Percentiles rank a stretch among this genome's conserved stretches.
Conservation (phyloP, 2,888 invertebrate genomes). For the Pseudococcus viburni region DNA sequence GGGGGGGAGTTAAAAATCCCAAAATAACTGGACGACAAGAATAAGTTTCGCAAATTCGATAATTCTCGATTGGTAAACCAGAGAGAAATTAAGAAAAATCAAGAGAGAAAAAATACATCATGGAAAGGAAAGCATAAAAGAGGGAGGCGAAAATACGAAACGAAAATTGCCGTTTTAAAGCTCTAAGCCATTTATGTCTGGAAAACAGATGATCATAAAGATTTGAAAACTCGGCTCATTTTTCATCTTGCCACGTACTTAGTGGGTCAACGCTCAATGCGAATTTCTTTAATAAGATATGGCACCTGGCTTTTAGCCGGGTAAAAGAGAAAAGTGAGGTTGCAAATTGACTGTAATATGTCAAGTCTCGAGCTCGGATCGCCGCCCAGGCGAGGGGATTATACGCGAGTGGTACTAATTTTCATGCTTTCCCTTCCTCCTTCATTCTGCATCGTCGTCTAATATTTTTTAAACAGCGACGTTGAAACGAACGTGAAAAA, state of each 20-base stretch:
- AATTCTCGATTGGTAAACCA: too few species aligned
- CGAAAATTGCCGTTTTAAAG: constrained; percentile 41
- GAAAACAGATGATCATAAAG: constrained; percentile 42
- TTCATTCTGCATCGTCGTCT: neutral
- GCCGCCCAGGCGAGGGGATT: neutral
- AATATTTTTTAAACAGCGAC: neutral
- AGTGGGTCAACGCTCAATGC: constrained; percentile 22
- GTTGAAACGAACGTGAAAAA: neutral
- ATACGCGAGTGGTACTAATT: constrained; percentile 24
- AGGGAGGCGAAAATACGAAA: neutral
- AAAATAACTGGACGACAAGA: too few species aligned
- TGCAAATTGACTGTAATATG: constrained; percentile 27
- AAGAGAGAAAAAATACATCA: too few species aligned
- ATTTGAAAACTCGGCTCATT: constrained; percentile 42
- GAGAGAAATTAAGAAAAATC: too few species aligned
- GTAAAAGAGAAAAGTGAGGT: neutral
- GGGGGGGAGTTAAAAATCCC: too few species aligned
- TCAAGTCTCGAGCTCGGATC: neutral
- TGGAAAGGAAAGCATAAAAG: too few species aligned
- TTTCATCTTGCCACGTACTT: constrained; percentile 11
- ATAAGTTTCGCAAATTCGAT: too few species aligned
- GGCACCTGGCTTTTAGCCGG: neutral
- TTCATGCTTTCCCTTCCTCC: neutral
- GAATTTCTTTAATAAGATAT: constrained; percentile 30
- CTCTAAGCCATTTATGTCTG: constrained; percentile 22